Evolutionary conservation across 2,888 invertebrate species (phyloP), one percentile per base, ranked within the genome.

Genomic region (Boloria euphrosyne): DNA sequence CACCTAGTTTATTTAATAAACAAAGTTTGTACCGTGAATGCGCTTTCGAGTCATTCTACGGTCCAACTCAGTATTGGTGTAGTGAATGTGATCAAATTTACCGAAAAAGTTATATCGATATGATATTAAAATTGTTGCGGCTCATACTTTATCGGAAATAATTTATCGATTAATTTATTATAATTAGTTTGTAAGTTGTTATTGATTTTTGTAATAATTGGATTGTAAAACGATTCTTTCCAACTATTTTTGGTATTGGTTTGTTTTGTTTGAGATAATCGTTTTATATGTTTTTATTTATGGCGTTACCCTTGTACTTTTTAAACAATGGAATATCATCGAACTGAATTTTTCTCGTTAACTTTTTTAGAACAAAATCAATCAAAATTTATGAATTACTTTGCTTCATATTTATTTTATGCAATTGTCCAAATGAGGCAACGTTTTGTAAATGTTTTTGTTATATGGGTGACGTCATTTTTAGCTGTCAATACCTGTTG

Each of bases 41-140:
- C 53, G n/a, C 31, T 38, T 5, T 31, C 31, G 7, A 31, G 31
- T 3, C 10, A 38, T 38, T 38, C 31, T 2, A 38, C 31, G 7
- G 31, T 38, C 31, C 7, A 53, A 22, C 55, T 57, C 55, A 46
- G 55, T 44, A 47, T 50, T 54, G 51, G 64, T 60, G 22, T 62
- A 59, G 79, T 81, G 81, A 80, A 80, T 79, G 82, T 77, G 77
- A 81, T 73, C 71, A 73, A 73, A 72, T 72, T 81, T 79, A 70
- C 76, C 74, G 74, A 78, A 80, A 81, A 73, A 80, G 85, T 85
- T 89, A 87, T 89, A 87, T 89, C 85, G 73, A 81, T 79, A 85
- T 87, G 90, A 90, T 90, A 89, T 89, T 90, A 87, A 89, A 88
- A 87, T 89, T 86, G 89, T 89, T 89, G 84, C 84, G 85, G 86